A percentile compares a stretch with the other conserved stretches of the same genome.
These are phyloP conservation scores for Folsomia manolachei DNA, from an alignment of 2,888 invertebrate species.

Conservation along the genomic window DNA sequence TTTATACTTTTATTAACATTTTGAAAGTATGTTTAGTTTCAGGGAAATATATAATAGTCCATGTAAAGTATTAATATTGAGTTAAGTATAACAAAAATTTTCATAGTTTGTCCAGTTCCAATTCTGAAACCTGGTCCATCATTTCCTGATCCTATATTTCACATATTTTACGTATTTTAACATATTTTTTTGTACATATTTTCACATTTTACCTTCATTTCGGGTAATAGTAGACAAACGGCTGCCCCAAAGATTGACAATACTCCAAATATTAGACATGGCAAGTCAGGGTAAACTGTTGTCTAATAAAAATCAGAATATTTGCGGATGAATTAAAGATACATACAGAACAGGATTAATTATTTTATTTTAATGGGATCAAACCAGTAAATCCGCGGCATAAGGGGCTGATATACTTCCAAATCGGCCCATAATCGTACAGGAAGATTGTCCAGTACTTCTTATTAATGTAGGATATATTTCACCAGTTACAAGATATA, in stretches of 20 bases:
- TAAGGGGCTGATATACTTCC: constrained; percentile 46
- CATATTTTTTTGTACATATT: too few species aligned
- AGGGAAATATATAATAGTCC: background rate
- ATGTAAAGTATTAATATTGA: background rate
- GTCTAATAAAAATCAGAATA: constrained; percentile 18
- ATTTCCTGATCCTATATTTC: constrained; percentile 43
- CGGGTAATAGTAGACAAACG: constrained; percentile 36
- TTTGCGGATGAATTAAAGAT: too few species aligned
- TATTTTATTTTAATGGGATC: background rate
- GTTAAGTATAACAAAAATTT: background rate
- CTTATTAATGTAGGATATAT: constrained; percentile 43
- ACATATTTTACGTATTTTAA: too few species aligned
- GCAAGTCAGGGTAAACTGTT: constrained; percentile 38
- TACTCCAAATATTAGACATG: constrained; percentile 42
- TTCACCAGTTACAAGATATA: constrained; percentile 44
- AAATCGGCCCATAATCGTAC: constrained; percentile 41
- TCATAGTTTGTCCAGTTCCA: constrained; percentile 2
- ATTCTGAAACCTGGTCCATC: constrained; percentile 28
- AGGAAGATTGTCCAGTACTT: constrained; percentile 33
- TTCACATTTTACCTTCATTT: too few species aligned
- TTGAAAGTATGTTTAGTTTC: background rate
- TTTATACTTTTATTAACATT: background rate
- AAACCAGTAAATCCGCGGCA: constrained; percentile 42
- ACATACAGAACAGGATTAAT: too few species aligned
- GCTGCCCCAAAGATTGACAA: constrained; percentile 25